A percentile compares a stretch with the other conserved stretches of the same genome.
These are phyloP conservation scores for Idaea biselata DNA, from an alignment of 2,888 invertebrate genomes.

Conservation along the genomic window DNA sequence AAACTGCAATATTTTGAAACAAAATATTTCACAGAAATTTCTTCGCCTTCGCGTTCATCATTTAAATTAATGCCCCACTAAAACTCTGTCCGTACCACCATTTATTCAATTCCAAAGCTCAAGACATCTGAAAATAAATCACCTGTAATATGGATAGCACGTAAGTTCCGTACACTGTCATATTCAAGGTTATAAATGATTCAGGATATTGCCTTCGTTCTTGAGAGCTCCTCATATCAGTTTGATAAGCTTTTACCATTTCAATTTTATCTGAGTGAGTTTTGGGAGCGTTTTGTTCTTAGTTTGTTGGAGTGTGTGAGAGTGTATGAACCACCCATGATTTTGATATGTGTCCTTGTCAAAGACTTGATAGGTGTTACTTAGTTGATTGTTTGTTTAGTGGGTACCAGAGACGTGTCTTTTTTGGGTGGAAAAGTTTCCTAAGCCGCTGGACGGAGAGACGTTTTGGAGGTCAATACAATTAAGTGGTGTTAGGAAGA, in stretches of 20 bases:
- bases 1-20: background rate
- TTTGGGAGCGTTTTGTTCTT: background rate
- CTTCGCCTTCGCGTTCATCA: background rate
- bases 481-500: no score
- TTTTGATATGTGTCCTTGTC: background rate
- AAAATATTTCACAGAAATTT: background rate
- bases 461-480: no score
- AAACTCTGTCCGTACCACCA: constrained; percentile 8
- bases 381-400: no score
- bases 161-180: constrained; percentile 22
- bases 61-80: background rate
- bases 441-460: no score
- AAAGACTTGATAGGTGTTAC: no score
- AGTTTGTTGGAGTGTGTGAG: background rate
- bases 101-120: constrained; percentile 18
- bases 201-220: constrained; percentile 34
- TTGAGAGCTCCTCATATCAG: background rate
- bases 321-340: background rate
- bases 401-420: no score
- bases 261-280: background rate
- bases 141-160: constrained; percentile 24
- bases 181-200: constrained; percentile 39
- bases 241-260: background rate
- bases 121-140: constrained; percentile 20
- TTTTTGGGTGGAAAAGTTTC: no score